Evolutionary conservation across 2,113 vertebrate genomes (phyloP), one percentile per base, ranked within the genome.

Genomic region (Gadus chalcogrammus): DNA sequence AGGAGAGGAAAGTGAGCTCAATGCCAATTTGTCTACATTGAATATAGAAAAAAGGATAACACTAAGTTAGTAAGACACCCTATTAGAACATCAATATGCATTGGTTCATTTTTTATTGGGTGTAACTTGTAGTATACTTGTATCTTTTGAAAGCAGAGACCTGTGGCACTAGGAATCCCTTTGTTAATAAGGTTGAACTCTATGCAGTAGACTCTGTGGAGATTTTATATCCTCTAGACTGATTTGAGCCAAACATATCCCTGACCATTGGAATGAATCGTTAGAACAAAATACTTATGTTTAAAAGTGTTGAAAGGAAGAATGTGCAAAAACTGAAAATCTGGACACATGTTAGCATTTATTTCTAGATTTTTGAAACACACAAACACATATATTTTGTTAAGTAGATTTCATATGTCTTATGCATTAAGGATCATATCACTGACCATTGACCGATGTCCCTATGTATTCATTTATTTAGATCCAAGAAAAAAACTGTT

Each of bases 251-350:
- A 70, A 81, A 73, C 74, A 4, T 3, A 61, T 74, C 70, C 75
- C 79, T 27, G 69, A 71, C 80, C 72, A 24, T 28, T 35, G 67
- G 70, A 77, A 75, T 64, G 65, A 74, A 74, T 79, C 60, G 69
- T 75, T 77, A 83, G 61, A 56, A 74, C 82, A 79, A 78, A 67
- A 69, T 65, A 72, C 70, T 75, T 64, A 72, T 64, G 72, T 73
- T 77, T 17, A n/a, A 70, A 79, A 78, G 84, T 89, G 82, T 87
- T 75, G 79, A 72, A 85, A 84, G 76, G 84, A 89, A 81, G 84
- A 89, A 81, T 78, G 89, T 91, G 90, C 91, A 93, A 85, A 89
- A 86, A 80, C 69, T 73, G 58, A 75, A 90, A 88, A 89, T 87
- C 83, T 63, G 82, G 88, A 89, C 82, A 86, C 88, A 87, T 82